These are phyloP conservation scores for Eurystomus gularis DNA, from an alignment of 2,113 vertebrate genomes.

Conservation along the genomic window DNA sequence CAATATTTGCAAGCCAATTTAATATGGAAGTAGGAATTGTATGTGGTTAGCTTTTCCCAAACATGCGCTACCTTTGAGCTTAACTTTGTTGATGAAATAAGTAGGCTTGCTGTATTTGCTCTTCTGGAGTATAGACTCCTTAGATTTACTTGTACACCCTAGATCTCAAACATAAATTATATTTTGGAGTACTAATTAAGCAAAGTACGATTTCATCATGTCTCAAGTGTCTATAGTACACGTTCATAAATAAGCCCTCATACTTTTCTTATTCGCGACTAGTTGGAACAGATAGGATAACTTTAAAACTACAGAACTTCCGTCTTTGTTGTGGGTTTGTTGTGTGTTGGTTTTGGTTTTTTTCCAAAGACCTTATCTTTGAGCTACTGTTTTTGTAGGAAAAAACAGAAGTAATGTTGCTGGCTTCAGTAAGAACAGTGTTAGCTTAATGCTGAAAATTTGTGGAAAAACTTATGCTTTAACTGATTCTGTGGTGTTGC, in stretches of 20 bases:
- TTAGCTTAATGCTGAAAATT: not conserved
- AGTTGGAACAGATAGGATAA: not conserved
- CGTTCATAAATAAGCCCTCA: not conserved
- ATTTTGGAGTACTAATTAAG: not conserved
- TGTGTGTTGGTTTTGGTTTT: not conserved
- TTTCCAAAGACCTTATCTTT: not conserved
- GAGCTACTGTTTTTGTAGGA: not conserved
- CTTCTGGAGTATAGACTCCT: not conserved
- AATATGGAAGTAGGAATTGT: slow-evolving; percentile 97
- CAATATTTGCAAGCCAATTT: slow-evolving; percentile 95
- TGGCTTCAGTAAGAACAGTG: not conserved
- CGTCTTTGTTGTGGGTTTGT: not conserved
- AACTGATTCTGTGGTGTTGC: not conserved
- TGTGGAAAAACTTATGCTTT: not conserved
- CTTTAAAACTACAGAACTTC: not conserved
- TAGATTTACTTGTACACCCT: not conserved
- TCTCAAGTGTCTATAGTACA: not conserved
- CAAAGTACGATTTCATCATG: not conserved
- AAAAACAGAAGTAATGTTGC: not conserved
- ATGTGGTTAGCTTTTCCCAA: slow-evolving; percentile 66
- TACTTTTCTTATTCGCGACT: not conserved
- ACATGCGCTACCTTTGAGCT: not conserved
- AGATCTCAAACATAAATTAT: not conserved
- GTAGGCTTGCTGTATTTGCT: not conserved
- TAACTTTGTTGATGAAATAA: not conserved